Conservation (phyloP, 2,113 vertebrate genomes). For the Eira barbara region DNA sequence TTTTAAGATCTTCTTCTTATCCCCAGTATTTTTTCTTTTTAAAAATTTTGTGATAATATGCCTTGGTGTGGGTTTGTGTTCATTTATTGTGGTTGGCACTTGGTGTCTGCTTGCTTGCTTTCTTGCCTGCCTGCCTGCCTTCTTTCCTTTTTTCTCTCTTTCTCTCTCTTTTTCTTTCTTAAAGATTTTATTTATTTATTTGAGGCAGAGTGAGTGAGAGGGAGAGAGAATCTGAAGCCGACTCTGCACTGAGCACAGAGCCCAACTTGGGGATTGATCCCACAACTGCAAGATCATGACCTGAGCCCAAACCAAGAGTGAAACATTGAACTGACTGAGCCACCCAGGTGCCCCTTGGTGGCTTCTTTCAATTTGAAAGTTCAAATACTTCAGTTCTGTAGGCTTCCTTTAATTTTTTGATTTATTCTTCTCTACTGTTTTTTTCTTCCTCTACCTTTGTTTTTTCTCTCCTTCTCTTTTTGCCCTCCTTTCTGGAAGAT, state of each 20-base stretch:
- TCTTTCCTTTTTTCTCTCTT: neutral
- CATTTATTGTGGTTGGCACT: neutral
- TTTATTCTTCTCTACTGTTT: conserved; percentile 6
- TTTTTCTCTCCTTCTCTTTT: neutral
- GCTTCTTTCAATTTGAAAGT: neutral
- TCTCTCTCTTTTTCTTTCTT: neutral
- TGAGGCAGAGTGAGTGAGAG: neutral
- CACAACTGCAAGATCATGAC: neutral
- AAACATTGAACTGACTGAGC: neutral
- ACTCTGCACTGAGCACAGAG: neutral
- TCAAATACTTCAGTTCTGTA: neutral
- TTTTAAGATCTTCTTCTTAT: neutral
- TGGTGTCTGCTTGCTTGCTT: neutral
- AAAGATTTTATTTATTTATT: neutral
- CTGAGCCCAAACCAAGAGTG: neutral
- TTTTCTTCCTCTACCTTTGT: neutral
- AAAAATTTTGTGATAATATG: neutral
- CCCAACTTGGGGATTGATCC: neutral
- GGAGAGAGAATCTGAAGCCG: no score
- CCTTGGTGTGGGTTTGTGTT: neutral
- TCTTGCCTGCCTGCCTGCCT: no score
- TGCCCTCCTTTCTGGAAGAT: neutral
- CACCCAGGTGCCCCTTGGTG: neutral
- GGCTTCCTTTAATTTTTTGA: neutral
- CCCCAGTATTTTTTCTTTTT: neutral